A percentile compares a stretch with the other conserved stretches of the same genome.
These are phyloP conservation scores for Anoplius nigerrimus DNA, from an alignment of 2,888 invertebrate species.

Conservation along the genomic window DNA sequence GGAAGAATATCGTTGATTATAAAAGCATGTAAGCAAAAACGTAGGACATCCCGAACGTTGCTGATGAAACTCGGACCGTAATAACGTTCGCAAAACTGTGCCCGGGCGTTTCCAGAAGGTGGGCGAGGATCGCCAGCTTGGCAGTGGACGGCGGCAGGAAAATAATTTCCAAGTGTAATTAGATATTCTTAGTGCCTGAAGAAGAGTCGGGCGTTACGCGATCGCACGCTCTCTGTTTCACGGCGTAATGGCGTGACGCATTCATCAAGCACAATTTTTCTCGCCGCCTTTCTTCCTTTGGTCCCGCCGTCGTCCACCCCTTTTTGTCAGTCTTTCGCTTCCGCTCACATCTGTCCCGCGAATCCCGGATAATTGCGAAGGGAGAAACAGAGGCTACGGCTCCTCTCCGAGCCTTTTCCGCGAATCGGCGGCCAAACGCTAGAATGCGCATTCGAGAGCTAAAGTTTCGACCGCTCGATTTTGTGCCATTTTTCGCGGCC, in stretches of 20 bases:
- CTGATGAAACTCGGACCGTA: conserved; percentile 33
- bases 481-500: too few relatives aligned
- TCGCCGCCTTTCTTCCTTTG: conserved; percentile 32
- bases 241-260: conserved; percentile 34
- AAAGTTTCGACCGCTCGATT: too few relatives aligned
- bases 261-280: conserved; percentile 56
- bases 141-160: conserved; percentile 12
- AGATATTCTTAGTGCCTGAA: conserved; percentile 34
- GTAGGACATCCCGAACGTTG: conserved; percentile 27
- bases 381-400: conserved; percentile 7
- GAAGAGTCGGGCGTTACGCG: conserved; percentile 20
- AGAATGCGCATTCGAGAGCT: too few relatives aligned
- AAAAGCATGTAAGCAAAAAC: background rate
- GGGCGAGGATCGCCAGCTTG: too few relatives aligned
- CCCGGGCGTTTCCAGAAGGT: conserved; percentile 16
- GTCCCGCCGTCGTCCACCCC: conserved; percentile 4
- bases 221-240: conserved; percentile 33
- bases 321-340: conserved; percentile 2
- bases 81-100: conserved; percentile 30
- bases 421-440: too few relatives aligned
- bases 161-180: conserved; percentile 48
- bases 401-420: conserved; percentile 14
- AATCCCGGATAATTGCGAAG: conserved; percentile 1
- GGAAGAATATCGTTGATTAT: too few relatives aligned
- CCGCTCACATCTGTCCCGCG: conserved; percentile 13